Conservation (phyloP, 2,113 vertebrate species). For the Gambusia holbrooki region DNA sequence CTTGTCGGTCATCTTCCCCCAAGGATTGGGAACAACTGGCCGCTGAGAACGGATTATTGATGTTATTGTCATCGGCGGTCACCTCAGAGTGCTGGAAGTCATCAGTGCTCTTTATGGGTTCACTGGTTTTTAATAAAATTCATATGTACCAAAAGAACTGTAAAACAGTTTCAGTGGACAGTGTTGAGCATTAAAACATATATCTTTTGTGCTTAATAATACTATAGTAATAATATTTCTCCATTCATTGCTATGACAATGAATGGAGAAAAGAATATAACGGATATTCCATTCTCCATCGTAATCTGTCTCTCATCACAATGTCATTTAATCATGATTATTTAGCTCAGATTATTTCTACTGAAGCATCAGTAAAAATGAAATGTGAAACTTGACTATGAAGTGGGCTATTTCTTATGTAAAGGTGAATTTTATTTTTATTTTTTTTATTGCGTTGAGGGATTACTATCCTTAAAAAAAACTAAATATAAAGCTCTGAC, state of each 20-base stretch:
- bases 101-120: conserved; percentile 56
- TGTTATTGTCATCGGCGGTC: conserved; percentile 57
- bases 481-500: conserved; percentile 2
- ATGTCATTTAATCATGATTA: too few species aligned
- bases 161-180: conserved; percentile 17
- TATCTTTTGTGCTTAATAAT: too few species aligned
- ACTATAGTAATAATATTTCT: too few species aligned
- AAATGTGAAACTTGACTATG: background rate
- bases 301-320: too few species aligned
- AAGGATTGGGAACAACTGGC: conserved; percentile 24
- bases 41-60: conserved; percentile 63
- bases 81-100: conserved; percentile 47
- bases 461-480: conserved; percentile 3
- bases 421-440: background rate
- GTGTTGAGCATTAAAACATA: conserved; percentile 23
- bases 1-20: conserved; percentile 63
- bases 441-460: background rate
- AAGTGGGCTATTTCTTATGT: background rate
- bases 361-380: background rate
- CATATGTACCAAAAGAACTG: conserved; percentile 40
- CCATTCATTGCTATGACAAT: too few species aligned
- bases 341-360: too few species aligned
- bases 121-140: conserved; percentile 67
- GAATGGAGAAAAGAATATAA: too few species aligned
- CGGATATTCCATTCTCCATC: too few species aligned